A percentile compares a stretch with the other conserved stretches of the same genome.
Evolutionary conservation across 2,888 invertebrate genomes (phyloP).

Genomic region (Leucozona laternaria): DNA sequence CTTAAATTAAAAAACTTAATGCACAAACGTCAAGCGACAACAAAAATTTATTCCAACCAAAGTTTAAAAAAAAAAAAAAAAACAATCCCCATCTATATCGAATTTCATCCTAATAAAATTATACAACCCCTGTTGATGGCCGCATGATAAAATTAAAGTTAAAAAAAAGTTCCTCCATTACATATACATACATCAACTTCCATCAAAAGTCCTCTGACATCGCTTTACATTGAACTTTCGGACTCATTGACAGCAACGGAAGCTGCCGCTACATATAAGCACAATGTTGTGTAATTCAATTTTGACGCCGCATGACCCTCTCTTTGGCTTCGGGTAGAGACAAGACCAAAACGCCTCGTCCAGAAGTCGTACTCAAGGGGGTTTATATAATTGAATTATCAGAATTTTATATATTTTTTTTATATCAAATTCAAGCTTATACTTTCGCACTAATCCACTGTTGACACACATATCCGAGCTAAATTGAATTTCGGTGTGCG

Average conservation of each 20-base stretch:
- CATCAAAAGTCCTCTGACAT: conserved; percentile 21
- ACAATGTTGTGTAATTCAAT: conserved; percentile 32
- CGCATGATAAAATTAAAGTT: conserved; percentile 5
- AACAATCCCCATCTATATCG: not conserved
- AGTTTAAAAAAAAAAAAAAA: not conserved
- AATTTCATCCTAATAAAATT: conserved; percentile 32
- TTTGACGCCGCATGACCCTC: conserved; percentile 5
- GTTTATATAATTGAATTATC: conserved; percentile 64
- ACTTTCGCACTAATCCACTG: conserved; percentile 52
- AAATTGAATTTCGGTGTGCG: conserved; percentile 68
- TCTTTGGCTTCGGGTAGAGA: not conserved
- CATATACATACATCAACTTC: not conserved
- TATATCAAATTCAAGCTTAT: conserved; percentile 32
- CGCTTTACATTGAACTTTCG: not conserved
- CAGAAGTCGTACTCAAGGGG: not conserved
- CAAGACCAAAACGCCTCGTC: conserved; percentile 1
- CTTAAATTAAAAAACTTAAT: not conserved
- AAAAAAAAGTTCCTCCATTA: conserved; percentile 7
- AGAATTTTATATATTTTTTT: conserved; percentile 7
- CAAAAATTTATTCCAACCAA: not conserved
- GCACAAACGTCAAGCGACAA: conserved; percentile 1
- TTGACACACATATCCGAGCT: conserved; percentile 50
- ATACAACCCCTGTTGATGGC: conserved; percentile 12
- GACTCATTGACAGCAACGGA: conserved; percentile 18
- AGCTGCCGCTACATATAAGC: not conserved